phyloP scores from a whole-genome alignment of 2,888 invertebrate species.

The Tachystola acroxantha region DNA sequence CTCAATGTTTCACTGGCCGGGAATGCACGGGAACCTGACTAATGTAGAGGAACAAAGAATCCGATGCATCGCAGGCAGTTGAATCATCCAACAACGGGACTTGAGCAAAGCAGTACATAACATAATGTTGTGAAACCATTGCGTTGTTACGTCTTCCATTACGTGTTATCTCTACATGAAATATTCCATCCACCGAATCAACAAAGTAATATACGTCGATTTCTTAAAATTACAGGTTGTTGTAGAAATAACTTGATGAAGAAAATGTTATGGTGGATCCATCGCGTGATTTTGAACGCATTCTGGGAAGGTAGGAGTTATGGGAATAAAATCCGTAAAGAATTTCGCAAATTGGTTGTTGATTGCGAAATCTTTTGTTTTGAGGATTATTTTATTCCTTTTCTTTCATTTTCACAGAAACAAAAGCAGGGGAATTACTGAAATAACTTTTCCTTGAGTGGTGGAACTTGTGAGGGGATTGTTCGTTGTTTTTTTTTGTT shows the following conservation, averaged over 20 bases:
- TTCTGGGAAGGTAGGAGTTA: not conserved
- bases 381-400: too few relatives aligned
- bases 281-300: not conserved
- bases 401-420: too few relatives aligned
- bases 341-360: not conserved
- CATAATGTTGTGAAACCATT: slow-evolving; percentile 21
- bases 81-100: slow-evolving; percentile 25
- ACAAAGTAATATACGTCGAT: not conserved
- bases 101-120: slow-evolving; percentile 9
- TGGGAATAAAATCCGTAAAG: not conserved
- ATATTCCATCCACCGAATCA: not conserved
- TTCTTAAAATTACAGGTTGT: not conserved
- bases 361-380: not conserved
- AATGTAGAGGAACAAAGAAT: slow-evolving; percentile 29
- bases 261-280: not conserved
- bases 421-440: too few relatives aligned
- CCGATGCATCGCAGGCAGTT: slow-evolving; percentile 24
- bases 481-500: too few relatives aligned
- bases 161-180: not conserved
- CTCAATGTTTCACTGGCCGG: slow-evolving; percentile 31
- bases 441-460: too few relatives aligned
- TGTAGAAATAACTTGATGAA: not conserved
- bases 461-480: too few relatives aligned
- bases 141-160: slow-evolving; percentile 1
- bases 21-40: slow-evolving; percentile 43